Conservation (phyloP, 2,797 vertebrate species). For the Oreochromis grahami region DNA sequence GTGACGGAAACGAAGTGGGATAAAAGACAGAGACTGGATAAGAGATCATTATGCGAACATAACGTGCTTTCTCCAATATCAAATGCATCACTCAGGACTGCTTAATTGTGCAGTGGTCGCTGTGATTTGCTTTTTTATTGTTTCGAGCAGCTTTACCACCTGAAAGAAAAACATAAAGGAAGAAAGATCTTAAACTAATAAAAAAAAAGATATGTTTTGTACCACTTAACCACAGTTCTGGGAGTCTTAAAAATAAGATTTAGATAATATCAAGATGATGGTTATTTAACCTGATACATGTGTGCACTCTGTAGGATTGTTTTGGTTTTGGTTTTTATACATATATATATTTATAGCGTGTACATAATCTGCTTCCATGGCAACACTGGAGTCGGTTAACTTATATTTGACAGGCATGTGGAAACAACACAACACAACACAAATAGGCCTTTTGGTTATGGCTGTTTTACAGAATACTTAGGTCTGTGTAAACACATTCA, state of each 20-base stretch:
- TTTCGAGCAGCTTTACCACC: background rate
- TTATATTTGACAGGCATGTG: background rate
- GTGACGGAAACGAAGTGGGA: background rate
- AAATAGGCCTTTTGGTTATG: background rate
- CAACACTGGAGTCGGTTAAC: background rate
- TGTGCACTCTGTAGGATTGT: background rate
- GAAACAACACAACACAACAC: background rate
- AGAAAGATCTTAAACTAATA: background rate
- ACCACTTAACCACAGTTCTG: background rate
- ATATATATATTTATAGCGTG: background rate
- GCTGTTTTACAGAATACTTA: background rate
- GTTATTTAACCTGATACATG: background rate
- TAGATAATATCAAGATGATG: background rate
- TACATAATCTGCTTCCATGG: background rate
- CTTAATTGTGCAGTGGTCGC: background rate
- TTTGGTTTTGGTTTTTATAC: background rate
- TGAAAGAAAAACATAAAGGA: background rate
- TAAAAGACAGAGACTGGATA: background rate
- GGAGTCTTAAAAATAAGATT: background rate
- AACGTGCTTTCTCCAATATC: background rate
- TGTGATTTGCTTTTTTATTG: background rate
- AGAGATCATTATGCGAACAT: background rate
- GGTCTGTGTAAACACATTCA: constrained; percentile 14
- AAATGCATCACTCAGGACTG: background rate
- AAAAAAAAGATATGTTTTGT: background rate